Percentiles rank a stretch among this genome's conserved stretches.
These are phyloP conservation scores for Cerceris rybyensis DNA, from an alignment of 2,888 invertebrate genomes.

Conservation along the genomic window DNA sequence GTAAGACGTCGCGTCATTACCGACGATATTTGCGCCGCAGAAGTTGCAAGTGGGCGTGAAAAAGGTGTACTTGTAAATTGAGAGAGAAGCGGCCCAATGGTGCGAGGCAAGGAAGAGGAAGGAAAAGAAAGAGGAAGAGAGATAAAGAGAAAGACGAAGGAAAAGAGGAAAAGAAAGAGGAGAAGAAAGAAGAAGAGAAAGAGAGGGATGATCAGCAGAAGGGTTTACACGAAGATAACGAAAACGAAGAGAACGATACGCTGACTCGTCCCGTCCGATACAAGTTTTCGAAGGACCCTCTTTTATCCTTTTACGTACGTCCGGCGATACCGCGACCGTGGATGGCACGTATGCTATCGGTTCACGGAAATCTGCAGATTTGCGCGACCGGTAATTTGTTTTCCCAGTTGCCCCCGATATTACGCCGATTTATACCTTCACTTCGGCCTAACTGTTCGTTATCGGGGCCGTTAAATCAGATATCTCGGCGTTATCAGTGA, in stretches of 20 bases:
- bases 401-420: slow-evolving; percentile 40
- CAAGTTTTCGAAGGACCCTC: not conserved
- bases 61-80: slow-evolving; percentile 48
- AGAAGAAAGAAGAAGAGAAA: not conserved
- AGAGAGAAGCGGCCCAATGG: slow-evolving; percentile 4
- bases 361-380: slow-evolving; percentile 43
- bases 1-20: slow-evolving; percentile 48
- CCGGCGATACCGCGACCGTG: slow-evolving; percentile 36
- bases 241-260: slow-evolving; percentile 32
- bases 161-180: not conserved
- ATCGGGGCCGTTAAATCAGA: slow-evolving; percentile 41
- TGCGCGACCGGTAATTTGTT: slow-evolving; percentile 41
- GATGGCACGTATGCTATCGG: slow-evolving; percentile 33
- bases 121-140: no score
- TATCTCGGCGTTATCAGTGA: slow-evolving; percentile 42
- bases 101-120: slow-evolving; percentile 1
- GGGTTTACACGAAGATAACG: slow-evolving; percentile 43
- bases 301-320: slow-evolving; percentile 31
- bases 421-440: slow-evolving; percentile 39
- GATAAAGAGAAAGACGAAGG: no score
- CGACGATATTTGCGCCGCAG: slow-evolving; percentile 31
- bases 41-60: slow-evolving; percentile 53
- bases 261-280: not conserved
- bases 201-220: slow-evolving; percentile 18
- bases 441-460: slow-evolving; percentile 22